Evolutionary conservation across 1,140 invertebrate genomes (phyloP).

Genomic region (Orchesella cincta): DNA sequence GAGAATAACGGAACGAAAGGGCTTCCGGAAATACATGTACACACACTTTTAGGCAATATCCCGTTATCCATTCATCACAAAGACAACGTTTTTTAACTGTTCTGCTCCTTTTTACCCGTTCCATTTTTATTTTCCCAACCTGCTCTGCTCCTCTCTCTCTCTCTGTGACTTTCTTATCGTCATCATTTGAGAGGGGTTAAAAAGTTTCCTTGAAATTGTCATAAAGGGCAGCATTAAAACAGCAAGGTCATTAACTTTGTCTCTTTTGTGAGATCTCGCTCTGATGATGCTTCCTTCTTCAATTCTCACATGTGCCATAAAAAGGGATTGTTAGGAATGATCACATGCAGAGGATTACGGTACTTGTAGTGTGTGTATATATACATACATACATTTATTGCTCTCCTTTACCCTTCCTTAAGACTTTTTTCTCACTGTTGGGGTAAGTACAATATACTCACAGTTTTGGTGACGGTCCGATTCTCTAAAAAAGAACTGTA

Average conservation of each 20-base stretch:
- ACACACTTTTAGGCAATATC: not conserved
- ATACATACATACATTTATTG: no score
- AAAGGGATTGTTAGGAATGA: constrained; percentile 22
- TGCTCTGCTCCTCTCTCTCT: not conserved
- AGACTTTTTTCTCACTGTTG: no score
- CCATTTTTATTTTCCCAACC: not conserved
- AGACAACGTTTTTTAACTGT: constrained; percentile 14
- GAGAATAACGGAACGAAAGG: not conserved
- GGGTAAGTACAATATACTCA: no score
- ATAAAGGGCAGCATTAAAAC: constrained; percentile 24
- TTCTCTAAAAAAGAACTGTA: no score
- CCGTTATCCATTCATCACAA: constrained; percentile 24
- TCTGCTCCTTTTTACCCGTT: not conserved
- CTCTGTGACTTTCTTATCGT: constrained; percentile 2
- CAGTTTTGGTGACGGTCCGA: no score
- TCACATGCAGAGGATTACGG: not conserved
- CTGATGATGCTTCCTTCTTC: not conserved
- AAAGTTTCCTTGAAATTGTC: constrained; percentile 26
- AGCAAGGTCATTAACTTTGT: constrained; percentile 28
- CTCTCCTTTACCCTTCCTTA: no score
- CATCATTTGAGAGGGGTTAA: constrained; percentile 27
- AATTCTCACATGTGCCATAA: constrained; percentile 27
- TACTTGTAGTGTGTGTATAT: not conserved
- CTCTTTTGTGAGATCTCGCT: constrained; percentile 17
- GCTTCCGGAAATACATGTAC: not conserved